Conservation (phyloP, 1,140 invertebrate species). For the Ericerus pela region DNA sequence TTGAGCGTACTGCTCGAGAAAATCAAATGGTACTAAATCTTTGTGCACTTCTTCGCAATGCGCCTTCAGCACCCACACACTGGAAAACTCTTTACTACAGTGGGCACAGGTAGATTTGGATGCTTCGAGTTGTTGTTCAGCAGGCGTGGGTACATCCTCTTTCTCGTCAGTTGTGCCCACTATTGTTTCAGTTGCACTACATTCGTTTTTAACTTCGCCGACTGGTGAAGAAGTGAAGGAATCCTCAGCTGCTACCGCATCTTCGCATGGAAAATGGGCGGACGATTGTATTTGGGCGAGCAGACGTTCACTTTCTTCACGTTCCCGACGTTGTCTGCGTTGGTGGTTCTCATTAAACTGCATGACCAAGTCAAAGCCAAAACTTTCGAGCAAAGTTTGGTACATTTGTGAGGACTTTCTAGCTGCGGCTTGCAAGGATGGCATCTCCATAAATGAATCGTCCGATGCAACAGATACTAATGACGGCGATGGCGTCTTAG, state of each 20-base stretch:
- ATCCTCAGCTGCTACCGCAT: constrained; percentile 30
- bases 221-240: too few species aligned
- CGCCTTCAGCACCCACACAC: constrained; percentile 87
- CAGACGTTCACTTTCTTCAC: constrained; percentile 27
- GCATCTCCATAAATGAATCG: not conserved
- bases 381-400: constrained; percentile 78
- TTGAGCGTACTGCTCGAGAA: constrained; percentile 80
- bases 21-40: constrained; percentile 72
- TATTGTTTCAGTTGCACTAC: constrained; percentile 30
- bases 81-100: constrained; percentile 87
- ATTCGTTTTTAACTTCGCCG: constrained; percentile 23
- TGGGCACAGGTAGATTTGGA: constrained; percentile 68
- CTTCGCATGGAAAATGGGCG: constrained; percentile 25
- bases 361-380: constrained; percentile 90
- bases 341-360: constrained; percentile 88
- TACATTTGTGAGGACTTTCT: constrained; percentile 68
- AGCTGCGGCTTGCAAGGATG: constrained; percentile 25
- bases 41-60: constrained; percentile 91
- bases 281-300: constrained; percentile 24
- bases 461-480: too few species aligned
- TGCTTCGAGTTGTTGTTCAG: constrained; percentile 47
- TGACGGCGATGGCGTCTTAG: too few species aligned
- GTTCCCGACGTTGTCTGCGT: constrained; percentile 39
- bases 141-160: constrained; percentile 39
- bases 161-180: constrained; percentile 35